phyloP scores from a whole-genome alignment of 2,888 invertebrate genomes.

The Dryobotodes eremita region DNA sequence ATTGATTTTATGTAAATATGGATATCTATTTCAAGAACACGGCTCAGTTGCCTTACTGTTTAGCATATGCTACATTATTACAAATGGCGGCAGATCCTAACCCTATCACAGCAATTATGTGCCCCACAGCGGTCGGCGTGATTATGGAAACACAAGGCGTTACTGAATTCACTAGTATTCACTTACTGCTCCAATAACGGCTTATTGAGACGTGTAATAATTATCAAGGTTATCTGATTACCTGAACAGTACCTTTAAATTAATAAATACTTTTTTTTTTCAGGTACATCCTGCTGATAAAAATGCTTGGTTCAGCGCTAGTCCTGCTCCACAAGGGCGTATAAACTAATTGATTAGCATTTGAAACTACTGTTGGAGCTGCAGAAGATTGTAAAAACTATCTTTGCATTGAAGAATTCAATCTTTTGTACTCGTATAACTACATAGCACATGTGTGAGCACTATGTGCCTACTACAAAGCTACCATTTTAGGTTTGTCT shows the following conservation, averaged over 20 bases:
- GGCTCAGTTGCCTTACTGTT: slow-evolving; percentile 25
- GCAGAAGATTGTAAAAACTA: no score
- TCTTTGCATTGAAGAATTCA: no score
- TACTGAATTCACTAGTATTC: slow-evolving; percentile 27
- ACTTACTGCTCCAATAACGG: slow-evolving; percentile 32
- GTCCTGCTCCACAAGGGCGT: no score
- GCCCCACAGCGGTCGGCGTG: not conserved
- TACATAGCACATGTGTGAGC: no score
- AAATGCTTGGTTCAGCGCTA: no score
- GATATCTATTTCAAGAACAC: not conserved
- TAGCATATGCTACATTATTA: not conserved
- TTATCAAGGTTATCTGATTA: not conserved
- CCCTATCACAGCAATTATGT: slow-evolving; percentile 43
- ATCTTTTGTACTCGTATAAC: no score
- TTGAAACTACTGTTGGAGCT: no score
- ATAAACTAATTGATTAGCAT: no score
- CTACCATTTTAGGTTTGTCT: no score
- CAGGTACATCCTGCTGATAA: no score
- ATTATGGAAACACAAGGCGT: slow-evolving; percentile 18
- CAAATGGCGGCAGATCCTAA: slow-evolving; percentile 15
- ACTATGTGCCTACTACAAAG: no score
- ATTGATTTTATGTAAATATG: not conserved
- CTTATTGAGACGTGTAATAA: not conserved
- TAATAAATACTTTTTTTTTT: not conserved
- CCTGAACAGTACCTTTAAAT: not conserved